These are phyloP conservation scores for Syrista parreyssii DNA, from an alignment of 2,888 invertebrate species.

Conservation along the genomic window DNA sequence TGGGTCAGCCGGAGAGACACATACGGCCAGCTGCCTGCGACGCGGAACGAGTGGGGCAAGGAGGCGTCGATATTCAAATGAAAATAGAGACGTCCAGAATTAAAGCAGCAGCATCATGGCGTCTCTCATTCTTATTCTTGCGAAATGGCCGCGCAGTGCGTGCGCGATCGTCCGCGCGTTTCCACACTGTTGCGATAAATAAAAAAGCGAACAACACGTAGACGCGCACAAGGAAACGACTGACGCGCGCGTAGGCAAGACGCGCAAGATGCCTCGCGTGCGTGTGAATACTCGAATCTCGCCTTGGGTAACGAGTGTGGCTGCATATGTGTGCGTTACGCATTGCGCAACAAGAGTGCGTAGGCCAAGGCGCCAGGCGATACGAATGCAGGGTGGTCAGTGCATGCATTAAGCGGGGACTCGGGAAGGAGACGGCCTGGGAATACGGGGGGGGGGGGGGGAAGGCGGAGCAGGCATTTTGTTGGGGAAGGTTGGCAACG, in stretches of 20 bases:
- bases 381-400: constrained; percentile 21
- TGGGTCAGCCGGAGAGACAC: no score
- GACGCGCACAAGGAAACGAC: neutral
- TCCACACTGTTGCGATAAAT: no score
- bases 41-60: no score
- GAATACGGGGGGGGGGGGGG: no score
- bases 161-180: no score
- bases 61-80: constrained; percentile 3
- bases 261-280: neutral
- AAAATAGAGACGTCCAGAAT: constrained; percentile 7
- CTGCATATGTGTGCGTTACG: constrained; percentile 13
- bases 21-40: no score
- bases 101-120: constrained; percentile 3
- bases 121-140: constrained; percentile 8
- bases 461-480: no score
- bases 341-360: constrained; percentile 41
- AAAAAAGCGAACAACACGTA: neutral
- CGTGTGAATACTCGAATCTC: constrained; percentile 12
- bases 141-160: neutral
- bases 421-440: no score
- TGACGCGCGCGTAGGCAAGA: neutral
- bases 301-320: constrained; percentile 25
- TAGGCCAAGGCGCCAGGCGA: constrained; percentile 39
- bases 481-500: no score
- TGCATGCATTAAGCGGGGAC: neutral